Evolutionary conservation across 2,113 vertebrate species (phyloP), one percentile per base, ranked within the genome.

Genomic region (Megaceryle maxima): DNA sequence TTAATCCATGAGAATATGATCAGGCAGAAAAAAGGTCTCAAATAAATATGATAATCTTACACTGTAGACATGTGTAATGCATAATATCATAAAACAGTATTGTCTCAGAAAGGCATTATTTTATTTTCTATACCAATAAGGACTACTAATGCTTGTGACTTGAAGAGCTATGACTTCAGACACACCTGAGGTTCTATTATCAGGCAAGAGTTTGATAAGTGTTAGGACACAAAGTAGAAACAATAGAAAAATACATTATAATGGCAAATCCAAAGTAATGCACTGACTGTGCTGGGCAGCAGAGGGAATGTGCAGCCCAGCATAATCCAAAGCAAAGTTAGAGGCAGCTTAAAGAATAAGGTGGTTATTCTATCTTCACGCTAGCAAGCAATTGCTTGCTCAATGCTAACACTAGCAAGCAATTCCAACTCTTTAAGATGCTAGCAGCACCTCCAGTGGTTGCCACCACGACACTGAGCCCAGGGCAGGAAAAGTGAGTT

Each of bases 71-170:
- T 8, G 11, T 17, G n/a, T 41, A 64, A 53, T 2, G 13, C 4
- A 2, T 24, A 64, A 13, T 8, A 48, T 5, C n/a, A 41, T 10
- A 46, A 51, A 39, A 37, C 1, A 51, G 18, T 7, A 35, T 51
- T 4, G 25, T 17, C 63, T 84, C 55, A 28, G 85, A 80, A 67
- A n/a, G 31, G 35, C 5, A 31, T 44, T 5, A 5, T 35, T 90
- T 75, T 24, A 19, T 69, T 91, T 82, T 79, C 41, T 29, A 10
- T 33, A 53, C n/a, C 55, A 43, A 0, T 6, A 67, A 33, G 29
- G 43, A 78, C 4, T 4, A n/a, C 3, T 24, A 51, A 28, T 0
- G 1, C 19, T 25, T 1, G 2, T 11, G 35, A 46, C 13, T 16
- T 31, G 14, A 63, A 37, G 39, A 56, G 46, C 35, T 33, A 4